Conservation (phyloP, 2,113 vertebrate species). For the Acrocephalus arundinaceus region DNA sequence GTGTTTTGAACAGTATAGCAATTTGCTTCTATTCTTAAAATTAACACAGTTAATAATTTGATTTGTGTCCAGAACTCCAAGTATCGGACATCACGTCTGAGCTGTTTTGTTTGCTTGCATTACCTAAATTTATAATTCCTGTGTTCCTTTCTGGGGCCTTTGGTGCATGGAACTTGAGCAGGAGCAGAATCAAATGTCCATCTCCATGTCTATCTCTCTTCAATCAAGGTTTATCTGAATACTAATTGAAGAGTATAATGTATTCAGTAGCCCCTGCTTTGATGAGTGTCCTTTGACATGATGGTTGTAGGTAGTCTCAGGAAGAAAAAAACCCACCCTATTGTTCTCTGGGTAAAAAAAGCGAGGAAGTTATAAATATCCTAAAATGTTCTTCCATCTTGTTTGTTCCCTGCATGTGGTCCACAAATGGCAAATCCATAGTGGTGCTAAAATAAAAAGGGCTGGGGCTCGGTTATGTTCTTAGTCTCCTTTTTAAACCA, state of each 20-base stretch:
- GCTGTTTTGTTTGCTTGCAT: background rate
- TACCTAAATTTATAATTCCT: background rate
- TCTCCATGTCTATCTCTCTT: background rate
- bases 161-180: background rate
- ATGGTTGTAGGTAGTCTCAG: background rate
- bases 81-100: background rate
- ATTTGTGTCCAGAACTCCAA: background rate
- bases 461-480: background rate
- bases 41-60: background rate
- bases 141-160: background rate
- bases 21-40: background rate
- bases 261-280: background rate
- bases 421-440: background rate
- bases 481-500: background rate
- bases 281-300: background rate
- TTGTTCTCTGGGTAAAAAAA: background rate
- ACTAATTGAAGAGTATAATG: background rate
- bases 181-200: background rate
- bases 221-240: background rate
- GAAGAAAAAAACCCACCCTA: rapidly evolving
- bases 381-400: background rate
- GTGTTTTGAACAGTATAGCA: background rate
- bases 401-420: background rate
- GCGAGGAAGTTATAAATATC: background rate
- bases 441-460: background rate